Conservation (phyloP, 1,140 invertebrate species). For the Idris sp. region DNA sequence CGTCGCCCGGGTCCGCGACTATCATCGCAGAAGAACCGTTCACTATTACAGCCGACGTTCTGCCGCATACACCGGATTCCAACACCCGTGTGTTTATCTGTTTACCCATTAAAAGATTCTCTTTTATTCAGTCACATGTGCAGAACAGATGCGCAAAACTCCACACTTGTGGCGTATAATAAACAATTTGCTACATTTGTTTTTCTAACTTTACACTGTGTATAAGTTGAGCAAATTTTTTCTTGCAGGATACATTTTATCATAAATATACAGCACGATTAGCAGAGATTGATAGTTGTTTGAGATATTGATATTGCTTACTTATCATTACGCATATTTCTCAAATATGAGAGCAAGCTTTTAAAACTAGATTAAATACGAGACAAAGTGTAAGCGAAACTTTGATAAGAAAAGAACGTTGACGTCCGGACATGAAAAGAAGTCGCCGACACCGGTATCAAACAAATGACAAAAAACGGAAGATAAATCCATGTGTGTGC, state of each 20-base stretch:
- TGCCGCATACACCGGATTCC: slow-evolving; percentile 67
- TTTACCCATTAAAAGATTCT: slow-evolving; percentile 47
- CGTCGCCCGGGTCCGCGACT: slow-evolving; percentile 35
- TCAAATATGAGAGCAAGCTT: slow-evolving; percentile 5
- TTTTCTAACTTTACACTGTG: too few relatives aligned
- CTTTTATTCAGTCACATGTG: slow-evolving; percentile 36
- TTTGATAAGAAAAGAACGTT: slow-evolving; percentile 30
- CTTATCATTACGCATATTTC: slow-evolving; percentile 5
- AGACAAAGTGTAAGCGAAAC: slow-evolving; percentile 19
- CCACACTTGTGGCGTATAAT: too few relatives aligned
- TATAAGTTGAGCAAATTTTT: too few relatives aligned
- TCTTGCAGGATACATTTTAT: too few relatives aligned
- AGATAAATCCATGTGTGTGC: slow-evolving; percentile 42
- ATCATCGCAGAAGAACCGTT: slow-evolving; percentile 63
- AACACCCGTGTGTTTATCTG: slow-evolving; percentile 29
- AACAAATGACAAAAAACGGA: slow-evolving; percentile 26
- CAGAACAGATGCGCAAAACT: slow-evolving; percentile 32
- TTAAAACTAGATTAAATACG: slow-evolving; percentile 32
- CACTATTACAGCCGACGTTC: slow-evolving; percentile 60
- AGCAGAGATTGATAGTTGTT: too few relatives aligned
- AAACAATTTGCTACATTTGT: too few relatives aligned
- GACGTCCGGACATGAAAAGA: slow-evolving; percentile 28
- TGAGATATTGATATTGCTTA: too few relatives aligned
- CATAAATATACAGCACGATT: too few relatives aligned
- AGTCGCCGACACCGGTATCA: slow-evolving; percentile 14